phyloP scores from a whole-genome alignment of 2,888 invertebrate genomes.

The Laspeyria flexula region DNA sequence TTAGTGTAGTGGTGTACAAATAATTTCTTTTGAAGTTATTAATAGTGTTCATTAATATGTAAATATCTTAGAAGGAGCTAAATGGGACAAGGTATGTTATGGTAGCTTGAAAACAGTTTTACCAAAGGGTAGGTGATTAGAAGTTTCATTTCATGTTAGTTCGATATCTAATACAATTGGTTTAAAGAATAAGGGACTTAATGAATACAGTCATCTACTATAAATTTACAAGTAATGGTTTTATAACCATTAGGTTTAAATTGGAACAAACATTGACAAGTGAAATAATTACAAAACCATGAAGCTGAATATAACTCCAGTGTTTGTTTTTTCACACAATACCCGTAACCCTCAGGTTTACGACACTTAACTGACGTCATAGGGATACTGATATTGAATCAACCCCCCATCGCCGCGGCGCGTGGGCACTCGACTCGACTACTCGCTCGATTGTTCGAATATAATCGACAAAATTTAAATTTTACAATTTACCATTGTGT shows the following conservation, averaged over 20 bases:
- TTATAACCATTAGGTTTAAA: too few species aligned
- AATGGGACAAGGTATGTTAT: too few species aligned
- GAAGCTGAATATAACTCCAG: background rate
- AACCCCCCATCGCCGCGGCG: slow-evolving; percentile 57
- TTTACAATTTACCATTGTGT: slow-evolving; percentile 63
- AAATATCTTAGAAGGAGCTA: background rate
- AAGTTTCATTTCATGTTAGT: too few species aligned
- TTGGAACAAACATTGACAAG: background rate
- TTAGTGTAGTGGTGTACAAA: slow-evolving; percentile 6
- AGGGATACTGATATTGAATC: slow-evolving; percentile 45
- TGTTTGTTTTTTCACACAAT: slow-evolving; percentile 36
- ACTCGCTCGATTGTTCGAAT: slow-evolving; percentile 69
- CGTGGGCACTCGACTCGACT: slow-evolving; percentile 67
- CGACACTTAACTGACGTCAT: slow-evolving; percentile 39
- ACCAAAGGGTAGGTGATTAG: too few species aligned
- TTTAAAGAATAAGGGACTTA: too few species aligned
- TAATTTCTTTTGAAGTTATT: background rate
- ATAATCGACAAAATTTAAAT: slow-evolving; percentile 70
- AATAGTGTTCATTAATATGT: background rate
- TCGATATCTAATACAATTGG: too few species aligned
- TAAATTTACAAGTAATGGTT: too few species aligned
- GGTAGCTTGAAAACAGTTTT: too few species aligned
- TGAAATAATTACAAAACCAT: background rate
- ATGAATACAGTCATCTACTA: too few species aligned
- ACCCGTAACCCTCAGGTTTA: slow-evolving; percentile 28